Evolutionary conservation across 2,888 invertebrate genomes (phyloP), one percentile per base, ranked within the genome.

Genomic region (Cyaniris semiargus): DNA sequence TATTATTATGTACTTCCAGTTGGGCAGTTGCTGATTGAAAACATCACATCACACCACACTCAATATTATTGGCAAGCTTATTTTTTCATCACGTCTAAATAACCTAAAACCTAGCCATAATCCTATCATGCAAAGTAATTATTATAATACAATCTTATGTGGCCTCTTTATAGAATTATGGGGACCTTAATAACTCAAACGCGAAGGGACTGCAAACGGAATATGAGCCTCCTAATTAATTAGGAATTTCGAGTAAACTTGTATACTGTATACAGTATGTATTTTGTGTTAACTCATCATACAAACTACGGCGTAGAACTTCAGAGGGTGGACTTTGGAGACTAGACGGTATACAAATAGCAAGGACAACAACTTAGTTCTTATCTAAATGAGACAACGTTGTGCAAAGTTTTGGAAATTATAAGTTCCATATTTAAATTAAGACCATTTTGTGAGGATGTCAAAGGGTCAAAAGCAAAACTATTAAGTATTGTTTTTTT

Each of bases 301-400:
- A 72, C 72, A 72, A 72, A 34, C 44, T 44, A 38, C 38, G 21
- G 27, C 23, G 27, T 27, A 21, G 72, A 72, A 66, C 66, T 66
- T 66, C 66, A 58, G 13, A 21, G 58, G 21, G 27, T 15, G 31
- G 44, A 72, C 74, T 48, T 27, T 27, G 27, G 53, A 15, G 53
- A 48, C 74, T 53, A 48, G 44, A 48, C 66, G 66, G 15, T 66
- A 15, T 31, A 66, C 27, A 48, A 48, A 74, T 27, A 72, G 48
- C 72, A 27, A 23, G 48, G 48, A 53, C 74, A 74, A 74, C 71
- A 71, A 71, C 71, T 38, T 31, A 27, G 66, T 31, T 31, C 18
- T 66, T 31, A 66, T 31, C 27, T 66, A 31, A 66, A 66, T 31
- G 23, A 60, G 15, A 18, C 66, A 15, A 66, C 13, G 13, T 18